phyloP scores from a whole-genome alignment of 2,113 vertebrate species.

The Oenanthe melanoleuca region DNA sequence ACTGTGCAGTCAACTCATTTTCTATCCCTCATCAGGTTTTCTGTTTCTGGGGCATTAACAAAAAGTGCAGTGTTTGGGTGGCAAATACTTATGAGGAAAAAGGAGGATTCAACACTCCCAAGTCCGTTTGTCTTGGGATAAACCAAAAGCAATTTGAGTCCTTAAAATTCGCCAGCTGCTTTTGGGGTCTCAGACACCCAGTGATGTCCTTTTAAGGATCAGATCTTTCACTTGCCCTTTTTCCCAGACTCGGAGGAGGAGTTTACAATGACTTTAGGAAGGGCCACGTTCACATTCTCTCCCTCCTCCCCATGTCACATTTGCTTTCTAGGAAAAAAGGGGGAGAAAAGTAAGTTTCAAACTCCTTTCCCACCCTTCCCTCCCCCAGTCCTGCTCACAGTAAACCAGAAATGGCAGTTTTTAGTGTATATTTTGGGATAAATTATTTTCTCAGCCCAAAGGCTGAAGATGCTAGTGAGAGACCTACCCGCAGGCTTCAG shows the following conservation, averaged over 20 bases:
- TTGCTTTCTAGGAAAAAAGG: neutral
- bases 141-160: neutral
- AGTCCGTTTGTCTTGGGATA: neutral
- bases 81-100: conserved; percentile 22
- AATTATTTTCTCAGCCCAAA: neutral
- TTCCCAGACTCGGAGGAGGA: neutral
- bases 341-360: neutral
- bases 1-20: conserved; percentile 25
- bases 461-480: neutral
- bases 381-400: neutral
- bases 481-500: neutral
- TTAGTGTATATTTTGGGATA: neutral
- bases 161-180: neutral
- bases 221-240: conserved; percentile 40
- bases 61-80: conserved; percentile 43
- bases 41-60: conserved; percentile 49
- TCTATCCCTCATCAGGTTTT: conserved; percentile 1
- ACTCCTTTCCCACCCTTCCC: neutral
- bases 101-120: conserved; percentile 45
- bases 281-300: neutral
- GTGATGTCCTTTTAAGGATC: conserved; percentile 76
- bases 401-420: neutral
- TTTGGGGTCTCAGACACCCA: conserved; percentile 69
- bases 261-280: neutral
- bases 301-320: neutral